phyloP scores from a whole-genome alignment of 2,888 invertebrate species.

The Cheilosia impressa region DNA sequence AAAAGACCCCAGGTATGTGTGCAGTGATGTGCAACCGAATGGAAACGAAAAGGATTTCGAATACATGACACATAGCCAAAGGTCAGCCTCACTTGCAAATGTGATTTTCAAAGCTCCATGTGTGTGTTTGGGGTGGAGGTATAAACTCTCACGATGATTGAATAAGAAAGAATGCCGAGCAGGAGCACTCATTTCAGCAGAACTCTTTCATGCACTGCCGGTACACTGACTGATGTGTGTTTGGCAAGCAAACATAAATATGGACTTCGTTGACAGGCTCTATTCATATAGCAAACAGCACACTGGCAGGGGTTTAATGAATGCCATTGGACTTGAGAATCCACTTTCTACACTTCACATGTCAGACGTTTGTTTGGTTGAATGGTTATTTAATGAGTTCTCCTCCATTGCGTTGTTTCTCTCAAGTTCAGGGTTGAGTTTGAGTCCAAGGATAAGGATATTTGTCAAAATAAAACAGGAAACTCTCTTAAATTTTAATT shows the following conservation, averaged over 20 bases:
- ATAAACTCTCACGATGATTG: slow-evolving; percentile 11
- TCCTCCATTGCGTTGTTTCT: neutral
- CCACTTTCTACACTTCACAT: slow-evolving; percentile 5
- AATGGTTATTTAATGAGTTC: slow-evolving; percentile 46
- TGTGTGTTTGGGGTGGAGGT: neutral
- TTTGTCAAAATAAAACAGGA: neutral
- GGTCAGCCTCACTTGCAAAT: slow-evolving; percentile 8
- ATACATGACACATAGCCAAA: slow-evolving; percentile 19
- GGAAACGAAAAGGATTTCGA: neutral
- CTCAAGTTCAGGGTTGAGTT: slow-evolving; percentile 38
- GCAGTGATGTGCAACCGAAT: slow-evolving; percentile 1
- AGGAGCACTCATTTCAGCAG: neutral
- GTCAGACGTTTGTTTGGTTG: slow-evolving; percentile 22
- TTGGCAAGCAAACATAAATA: slow-evolving; percentile 47
- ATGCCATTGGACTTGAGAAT: slow-evolving; percentile 52
- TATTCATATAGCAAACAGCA: neutral
- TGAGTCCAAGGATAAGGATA: neutral
- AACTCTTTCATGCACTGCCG: slow-evolving; percentile 24
- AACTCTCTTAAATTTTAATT: neutral
- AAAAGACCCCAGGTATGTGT: slow-evolving; percentile 22
- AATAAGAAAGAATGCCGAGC: neutral
- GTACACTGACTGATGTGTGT: slow-evolving; percentile 32
- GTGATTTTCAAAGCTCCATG: too few species aligned
- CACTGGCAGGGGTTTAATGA: slow-evolving; percentile 9
- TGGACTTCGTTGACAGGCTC: slow-evolving; percentile 1